Evolutionary conservation across 2,888 invertebrate genomes (phyloP).

Genomic region (Amaurobius ferox): DNA sequence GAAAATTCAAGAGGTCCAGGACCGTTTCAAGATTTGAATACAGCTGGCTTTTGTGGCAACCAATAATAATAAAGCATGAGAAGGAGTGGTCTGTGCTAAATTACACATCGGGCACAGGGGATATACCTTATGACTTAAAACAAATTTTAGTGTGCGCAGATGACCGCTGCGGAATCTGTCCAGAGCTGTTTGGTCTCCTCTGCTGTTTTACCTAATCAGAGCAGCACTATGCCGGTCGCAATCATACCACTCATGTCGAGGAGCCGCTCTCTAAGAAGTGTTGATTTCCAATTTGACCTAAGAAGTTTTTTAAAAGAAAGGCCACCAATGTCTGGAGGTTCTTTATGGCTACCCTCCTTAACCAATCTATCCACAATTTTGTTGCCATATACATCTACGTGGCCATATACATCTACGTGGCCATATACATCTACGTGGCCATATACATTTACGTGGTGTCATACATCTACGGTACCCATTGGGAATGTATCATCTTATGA

Average conservation of each 20-base stretch:
- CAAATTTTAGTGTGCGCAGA: too few relatives aligned
- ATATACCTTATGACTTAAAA: too few relatives aligned
- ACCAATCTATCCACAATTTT: neutral
- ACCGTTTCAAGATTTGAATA: too few relatives aligned
- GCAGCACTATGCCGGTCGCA: too few relatives aligned
- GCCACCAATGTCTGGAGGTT: neutral
- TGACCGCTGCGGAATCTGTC: too few relatives aligned
- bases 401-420: neutral
- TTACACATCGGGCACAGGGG: too few relatives aligned
- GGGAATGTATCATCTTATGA: neutral
- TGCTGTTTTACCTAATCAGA: too few relatives aligned
- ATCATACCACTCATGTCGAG: too few relatives aligned
- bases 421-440: neutral
- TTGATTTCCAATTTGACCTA: too few relatives aligned
- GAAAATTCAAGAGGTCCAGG: too few relatives aligned
- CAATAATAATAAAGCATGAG: neutral
- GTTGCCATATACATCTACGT: neutral
- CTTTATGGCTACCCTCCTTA: neutral
- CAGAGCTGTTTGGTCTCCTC: too few relatives aligned
- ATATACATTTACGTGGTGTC: neutral
- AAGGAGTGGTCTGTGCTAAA: neutral
- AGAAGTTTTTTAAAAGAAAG: slow-evolving; percentile 2
- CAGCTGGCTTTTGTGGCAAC: neutral
- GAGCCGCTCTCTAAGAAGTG: too few relatives aligned
- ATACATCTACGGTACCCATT: neutral